Evolutionary conservation across 2,888 invertebrate species (phyloP).

Genomic region (Alsophila aescularia): DNA sequence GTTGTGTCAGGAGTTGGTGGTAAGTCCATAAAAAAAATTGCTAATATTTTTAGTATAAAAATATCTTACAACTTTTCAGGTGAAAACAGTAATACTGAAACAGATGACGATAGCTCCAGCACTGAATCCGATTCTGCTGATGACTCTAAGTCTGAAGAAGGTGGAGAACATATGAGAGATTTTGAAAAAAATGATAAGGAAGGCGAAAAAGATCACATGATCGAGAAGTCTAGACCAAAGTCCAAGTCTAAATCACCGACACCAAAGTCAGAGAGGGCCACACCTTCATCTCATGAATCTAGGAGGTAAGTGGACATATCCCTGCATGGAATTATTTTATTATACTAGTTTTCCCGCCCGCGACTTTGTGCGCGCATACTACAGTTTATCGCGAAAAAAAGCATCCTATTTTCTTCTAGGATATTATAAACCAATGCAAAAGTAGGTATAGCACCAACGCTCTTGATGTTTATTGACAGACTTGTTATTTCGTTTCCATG

Average conservation of each 20-base stretch:
- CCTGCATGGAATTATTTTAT: too few relatives aligned
- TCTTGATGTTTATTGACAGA: too few relatives aligned
- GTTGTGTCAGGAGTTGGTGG: too few relatives aligned
- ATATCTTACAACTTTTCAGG: conserved; percentile 51
- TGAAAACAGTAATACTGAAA: conserved; percentile 78
- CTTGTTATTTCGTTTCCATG: too few relatives aligned
- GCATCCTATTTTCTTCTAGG: too few relatives aligned
- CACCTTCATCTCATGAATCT: conserved; percentile 69
- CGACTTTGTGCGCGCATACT: too few relatives aligned
- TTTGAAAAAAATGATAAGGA: conserved; percentile 61
- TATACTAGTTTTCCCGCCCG: too few relatives aligned
- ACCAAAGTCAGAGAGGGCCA: conserved; percentile 59
- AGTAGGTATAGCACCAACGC: too few relatives aligned
- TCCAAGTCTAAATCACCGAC: conserved; percentile 70
- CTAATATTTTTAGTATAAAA: too few relatives aligned
- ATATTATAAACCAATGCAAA: too few relatives aligned
- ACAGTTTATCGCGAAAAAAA: too few relatives aligned
- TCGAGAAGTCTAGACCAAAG: conserved; percentile 55
- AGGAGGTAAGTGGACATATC: conserved; percentile 54
- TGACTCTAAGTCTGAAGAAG: conserved; percentile 73
- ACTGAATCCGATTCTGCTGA: conserved; percentile 72
- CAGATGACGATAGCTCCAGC: conserved; percentile 76
- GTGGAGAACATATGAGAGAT: conserved; percentile 54
- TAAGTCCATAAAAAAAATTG: too few relatives aligned
- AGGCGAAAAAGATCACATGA: conserved; percentile 67